These are phyloP conservation scores for Eristalinus sepulchralis DNA, from an alignment of 2,888 invertebrate genomes.

Conservation along the genomic window DNA sequence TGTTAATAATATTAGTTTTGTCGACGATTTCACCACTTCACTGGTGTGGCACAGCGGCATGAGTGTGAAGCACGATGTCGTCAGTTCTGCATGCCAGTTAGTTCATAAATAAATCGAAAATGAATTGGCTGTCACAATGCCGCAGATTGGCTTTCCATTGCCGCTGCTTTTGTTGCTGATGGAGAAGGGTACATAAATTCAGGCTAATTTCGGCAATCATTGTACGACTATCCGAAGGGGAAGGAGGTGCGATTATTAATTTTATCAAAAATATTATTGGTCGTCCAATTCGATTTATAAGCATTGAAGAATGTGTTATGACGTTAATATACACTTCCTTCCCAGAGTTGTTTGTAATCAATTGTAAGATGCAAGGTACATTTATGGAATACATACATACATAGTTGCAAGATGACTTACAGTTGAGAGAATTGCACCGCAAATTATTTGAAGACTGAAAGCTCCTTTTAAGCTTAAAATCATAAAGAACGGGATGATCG, in stretches of 20 bases:
- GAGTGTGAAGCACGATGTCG: conserved; percentile 44
- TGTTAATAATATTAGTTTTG: conserved; percentile 57
- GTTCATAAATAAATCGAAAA: conserved; percentile 66
- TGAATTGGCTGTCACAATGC: conserved; percentile 54
- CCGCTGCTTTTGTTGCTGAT: conserved; percentile 29
- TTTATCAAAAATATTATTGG: conserved; percentile 40
- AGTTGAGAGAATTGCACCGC: too few relatives aligned
- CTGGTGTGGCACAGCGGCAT: conserved; percentile 30
- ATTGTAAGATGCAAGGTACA: too few relatives aligned
- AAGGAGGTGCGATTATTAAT: conserved; percentile 33
- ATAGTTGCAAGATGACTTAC: too few relatives aligned
- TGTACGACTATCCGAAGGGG: conserved; percentile 26
- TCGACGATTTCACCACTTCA: conserved; percentile 53
- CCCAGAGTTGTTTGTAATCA: background rate
- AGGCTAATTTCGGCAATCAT: conserved; percentile 29
- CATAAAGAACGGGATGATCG: too few relatives aligned
- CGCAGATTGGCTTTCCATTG: conserved; percentile 33
- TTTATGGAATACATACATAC: too few relatives aligned
- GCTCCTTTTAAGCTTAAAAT: too few relatives aligned
- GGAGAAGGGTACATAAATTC: conserved; percentile 38
- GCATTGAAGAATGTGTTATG: conserved; percentile 24
- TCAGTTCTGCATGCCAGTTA: conserved; percentile 30
- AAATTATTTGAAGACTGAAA: too few relatives aligned
- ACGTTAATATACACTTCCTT: conserved; percentile 17
- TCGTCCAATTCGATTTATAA: conserved; percentile 37